Conservation (phyloP, 2,797 vertebrate genomes). For the Phataginus tetradactyla region DNA sequence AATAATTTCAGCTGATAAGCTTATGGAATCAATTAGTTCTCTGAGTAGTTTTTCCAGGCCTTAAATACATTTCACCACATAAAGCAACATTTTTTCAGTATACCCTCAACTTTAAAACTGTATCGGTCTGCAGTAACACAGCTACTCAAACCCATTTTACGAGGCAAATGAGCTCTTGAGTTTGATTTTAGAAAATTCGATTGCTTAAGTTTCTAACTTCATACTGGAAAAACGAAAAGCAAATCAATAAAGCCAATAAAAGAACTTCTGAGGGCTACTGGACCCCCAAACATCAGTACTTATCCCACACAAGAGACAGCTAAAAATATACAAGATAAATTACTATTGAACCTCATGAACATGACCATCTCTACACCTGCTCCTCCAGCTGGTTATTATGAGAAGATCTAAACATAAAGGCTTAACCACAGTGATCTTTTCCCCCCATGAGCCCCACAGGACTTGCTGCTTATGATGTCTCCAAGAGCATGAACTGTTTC, state of each 20-base stretch:
- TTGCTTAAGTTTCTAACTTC: constrained; percentile 30
- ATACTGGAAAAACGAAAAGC: not conserved
- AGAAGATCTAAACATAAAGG: not conserved
- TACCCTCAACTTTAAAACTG: not conserved
- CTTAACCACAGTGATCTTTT: not conserved
- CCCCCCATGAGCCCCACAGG: not conserved
- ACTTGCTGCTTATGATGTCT: not conserved
- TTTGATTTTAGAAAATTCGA: constrained; percentile 9
- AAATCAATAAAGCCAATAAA: not conserved
- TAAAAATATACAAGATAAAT: not conserved
- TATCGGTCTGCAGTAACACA: not conserved
- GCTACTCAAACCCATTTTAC: not conserved
- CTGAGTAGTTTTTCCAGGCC: not conserved
- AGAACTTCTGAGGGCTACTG: not conserved
- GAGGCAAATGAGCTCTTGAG: not conserved
- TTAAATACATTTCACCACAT: not conserved
- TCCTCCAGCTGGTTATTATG: not conserved
- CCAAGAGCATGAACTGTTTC: not conserved
- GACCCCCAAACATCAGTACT: not conserved
- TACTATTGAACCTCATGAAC: not conserved
- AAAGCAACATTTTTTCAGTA: not conserved
- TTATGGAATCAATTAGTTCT: not conserved
- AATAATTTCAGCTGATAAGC: not conserved
- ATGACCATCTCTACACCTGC: not conserved
- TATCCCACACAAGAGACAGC: not conserved